phyloP scores from a whole-genome alignment of 2,888 invertebrate genomes.

The Augochlorella aurata region DNA sequence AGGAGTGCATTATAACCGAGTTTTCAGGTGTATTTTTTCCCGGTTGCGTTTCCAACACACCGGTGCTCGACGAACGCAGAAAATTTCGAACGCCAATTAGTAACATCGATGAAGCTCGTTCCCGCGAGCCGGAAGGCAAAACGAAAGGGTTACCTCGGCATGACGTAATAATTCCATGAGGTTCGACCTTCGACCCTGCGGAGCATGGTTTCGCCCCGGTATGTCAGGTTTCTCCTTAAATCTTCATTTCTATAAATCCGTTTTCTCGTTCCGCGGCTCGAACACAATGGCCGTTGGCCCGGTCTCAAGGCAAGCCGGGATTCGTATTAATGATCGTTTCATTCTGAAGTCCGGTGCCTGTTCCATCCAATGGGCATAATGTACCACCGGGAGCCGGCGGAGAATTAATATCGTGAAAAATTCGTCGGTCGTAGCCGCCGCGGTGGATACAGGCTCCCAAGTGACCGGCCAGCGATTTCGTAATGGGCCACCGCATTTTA shows the following conservation, averaged over 20 bases:
- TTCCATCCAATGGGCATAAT: conserved; percentile 58
- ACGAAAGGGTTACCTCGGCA: background rate
- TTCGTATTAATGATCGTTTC: conserved; percentile 75
- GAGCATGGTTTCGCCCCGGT: conserved; percentile 16
- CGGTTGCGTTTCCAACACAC: background rate
- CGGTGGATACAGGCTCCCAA: conserved; percentile 26
- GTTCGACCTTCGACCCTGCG: background rate
- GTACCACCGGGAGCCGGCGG: conserved; percentile 49
- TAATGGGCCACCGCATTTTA: conserved; percentile 33
- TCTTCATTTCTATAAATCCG: conserved; percentile 70
- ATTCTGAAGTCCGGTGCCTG: conserved; percentile 55
- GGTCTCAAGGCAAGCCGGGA: conserved; percentile 62
- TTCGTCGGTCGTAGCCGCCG: conserved; percentile 42
- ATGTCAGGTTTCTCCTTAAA: conserved; percentile 59
- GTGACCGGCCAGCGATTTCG: conserved; percentile 33
- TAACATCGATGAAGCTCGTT: background rate
- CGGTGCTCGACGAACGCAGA: background rate
- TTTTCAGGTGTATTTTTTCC: background rate
- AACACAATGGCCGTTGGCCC: conserved; percentile 64
- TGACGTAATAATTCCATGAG: conserved; percentile 2
- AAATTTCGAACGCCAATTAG: conserved; percentile 1
- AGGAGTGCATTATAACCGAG: background rate
- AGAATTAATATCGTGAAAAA: conserved; percentile 68
- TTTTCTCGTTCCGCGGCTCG: conserved; percentile 59
- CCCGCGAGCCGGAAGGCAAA: background rate